phyloP scores from a whole-genome alignment of 2,113 vertebrate genomes.

The Psittacara wagleri region DNA sequence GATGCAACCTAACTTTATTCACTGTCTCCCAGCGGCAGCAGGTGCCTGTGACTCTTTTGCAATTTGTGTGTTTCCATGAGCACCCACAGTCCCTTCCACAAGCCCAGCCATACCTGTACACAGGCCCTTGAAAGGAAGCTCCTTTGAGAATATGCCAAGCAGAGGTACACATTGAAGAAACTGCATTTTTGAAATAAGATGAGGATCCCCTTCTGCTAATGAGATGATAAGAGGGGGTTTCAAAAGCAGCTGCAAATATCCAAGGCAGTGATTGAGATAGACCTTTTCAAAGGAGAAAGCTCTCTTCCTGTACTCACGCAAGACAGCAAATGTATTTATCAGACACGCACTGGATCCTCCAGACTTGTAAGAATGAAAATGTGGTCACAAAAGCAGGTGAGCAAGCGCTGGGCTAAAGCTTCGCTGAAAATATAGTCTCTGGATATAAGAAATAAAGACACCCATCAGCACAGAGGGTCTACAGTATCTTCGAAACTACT shows the following conservation, averaged over 20 bases:
- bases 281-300: not conserved
- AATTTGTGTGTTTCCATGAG: not conserved
- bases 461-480: not conserved
- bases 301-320: not conserved
- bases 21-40: not conserved
- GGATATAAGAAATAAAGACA: not conserved
- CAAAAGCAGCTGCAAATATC: not conserved
- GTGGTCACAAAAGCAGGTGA: not conserved
- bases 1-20: not conserved
- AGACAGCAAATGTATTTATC: not conserved
- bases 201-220: not conserved
- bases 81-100: not conserved
- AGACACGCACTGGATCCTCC: not conserved
- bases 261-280: not conserved
- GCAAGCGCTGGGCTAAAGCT: not conserved
- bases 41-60: not conserved
- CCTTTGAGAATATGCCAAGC: not conserved
- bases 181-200: not conserved
- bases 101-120: not conserved
- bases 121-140: not conserved
- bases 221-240: not conserved
- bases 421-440: not conserved
- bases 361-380: not conserved
- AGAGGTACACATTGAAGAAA: fast-evolving
- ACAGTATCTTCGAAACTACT: not conserved